phyloP scores from a whole-genome alignment of 2,113 vertebrate species.

The Terrapene triunguis region DNA sequence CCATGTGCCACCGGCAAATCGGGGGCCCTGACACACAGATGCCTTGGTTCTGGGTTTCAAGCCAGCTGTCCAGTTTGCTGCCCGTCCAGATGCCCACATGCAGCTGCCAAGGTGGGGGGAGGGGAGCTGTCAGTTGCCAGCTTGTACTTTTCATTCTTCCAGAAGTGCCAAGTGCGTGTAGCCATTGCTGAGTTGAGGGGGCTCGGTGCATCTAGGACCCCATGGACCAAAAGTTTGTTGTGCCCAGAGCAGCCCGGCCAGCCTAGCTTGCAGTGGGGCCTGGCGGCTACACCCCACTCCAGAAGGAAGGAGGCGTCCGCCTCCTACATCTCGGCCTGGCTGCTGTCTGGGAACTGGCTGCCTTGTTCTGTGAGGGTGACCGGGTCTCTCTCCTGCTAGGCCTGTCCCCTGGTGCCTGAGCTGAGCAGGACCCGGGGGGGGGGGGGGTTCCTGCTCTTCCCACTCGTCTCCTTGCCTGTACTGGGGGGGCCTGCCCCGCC shows the following conservation, averaged over 20 bases:
- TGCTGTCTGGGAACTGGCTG: background rate
- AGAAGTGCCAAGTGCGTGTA: background rate
- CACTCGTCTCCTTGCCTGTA: background rate
- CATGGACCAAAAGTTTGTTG: background rate
- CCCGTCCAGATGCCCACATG: too few species aligned
- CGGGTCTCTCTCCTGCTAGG: background rate
- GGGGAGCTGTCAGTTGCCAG: background rate
- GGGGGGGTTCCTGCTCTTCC: background rate
- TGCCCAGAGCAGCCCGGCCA: background rate
- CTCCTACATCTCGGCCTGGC: background rate
- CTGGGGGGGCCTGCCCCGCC: background rate
- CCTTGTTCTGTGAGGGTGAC: background rate
- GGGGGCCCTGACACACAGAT: too few species aligned
- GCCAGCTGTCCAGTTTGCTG: background rate
- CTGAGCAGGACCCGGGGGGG: background rate
- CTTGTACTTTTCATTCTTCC: too few species aligned
- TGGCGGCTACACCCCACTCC: background rate
- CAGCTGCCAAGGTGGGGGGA: too few species aligned
- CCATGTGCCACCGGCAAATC: too few species aligned
- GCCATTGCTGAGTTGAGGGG: background rate
- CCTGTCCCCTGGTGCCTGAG: background rate
- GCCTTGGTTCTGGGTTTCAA: background rate
- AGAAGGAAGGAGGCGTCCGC: background rate
- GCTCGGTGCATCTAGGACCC: background rate
- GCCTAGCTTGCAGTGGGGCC: too few species aligned